These are phyloP conservation scores for Carlito syrichta DNA, from an alignment of 2,113 vertebrate genomes.

Conservation along the genomic window DNA sequence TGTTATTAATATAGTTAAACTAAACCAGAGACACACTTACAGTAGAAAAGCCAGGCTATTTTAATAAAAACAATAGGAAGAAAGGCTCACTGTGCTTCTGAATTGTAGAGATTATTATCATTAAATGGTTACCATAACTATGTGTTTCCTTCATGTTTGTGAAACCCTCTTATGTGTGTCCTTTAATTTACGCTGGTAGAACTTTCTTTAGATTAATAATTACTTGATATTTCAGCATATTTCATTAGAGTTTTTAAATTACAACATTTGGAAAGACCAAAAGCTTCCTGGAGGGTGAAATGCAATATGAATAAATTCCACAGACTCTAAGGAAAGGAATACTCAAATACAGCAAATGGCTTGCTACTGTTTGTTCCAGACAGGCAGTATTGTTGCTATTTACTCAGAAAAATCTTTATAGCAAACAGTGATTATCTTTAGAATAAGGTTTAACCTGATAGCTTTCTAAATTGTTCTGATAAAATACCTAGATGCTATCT, in stretches of 20 bases:
- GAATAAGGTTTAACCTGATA: not conserved
- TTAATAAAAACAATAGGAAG: conserved; percentile 31
- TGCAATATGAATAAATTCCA: conserved; percentile 8
- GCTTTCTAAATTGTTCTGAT: not conserved
- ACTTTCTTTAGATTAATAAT: conserved; percentile 29
- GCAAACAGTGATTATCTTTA: conserved; percentile 34
- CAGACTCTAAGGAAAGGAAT: not conserved
- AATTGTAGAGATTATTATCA: conserved; percentile 38
- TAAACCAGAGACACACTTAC: not conserved
- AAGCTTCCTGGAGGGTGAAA: not conserved
- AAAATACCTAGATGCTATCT: not conserved
- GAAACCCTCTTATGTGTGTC: not conserved
- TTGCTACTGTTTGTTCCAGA: conserved; percentile 43
- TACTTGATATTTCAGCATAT: conserved; percentile 40
- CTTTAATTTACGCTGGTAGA: conserved; percentile 16
- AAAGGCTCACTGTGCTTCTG: not conserved
- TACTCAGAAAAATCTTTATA: conserved; percentile 14
- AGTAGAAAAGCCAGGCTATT: not conserved
- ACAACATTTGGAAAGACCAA: conserved; percentile 12
- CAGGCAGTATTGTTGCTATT: not conserved
- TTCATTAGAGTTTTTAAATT: not conserved
- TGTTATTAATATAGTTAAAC: conserved; percentile 40
- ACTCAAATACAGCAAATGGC: not conserved
- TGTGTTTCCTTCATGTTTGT: conserved; percentile 13
- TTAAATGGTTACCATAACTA: not conserved